Conservation (phyloP, 2,888 invertebrate genomes). For the Drosophila hamatofila region DNA sequence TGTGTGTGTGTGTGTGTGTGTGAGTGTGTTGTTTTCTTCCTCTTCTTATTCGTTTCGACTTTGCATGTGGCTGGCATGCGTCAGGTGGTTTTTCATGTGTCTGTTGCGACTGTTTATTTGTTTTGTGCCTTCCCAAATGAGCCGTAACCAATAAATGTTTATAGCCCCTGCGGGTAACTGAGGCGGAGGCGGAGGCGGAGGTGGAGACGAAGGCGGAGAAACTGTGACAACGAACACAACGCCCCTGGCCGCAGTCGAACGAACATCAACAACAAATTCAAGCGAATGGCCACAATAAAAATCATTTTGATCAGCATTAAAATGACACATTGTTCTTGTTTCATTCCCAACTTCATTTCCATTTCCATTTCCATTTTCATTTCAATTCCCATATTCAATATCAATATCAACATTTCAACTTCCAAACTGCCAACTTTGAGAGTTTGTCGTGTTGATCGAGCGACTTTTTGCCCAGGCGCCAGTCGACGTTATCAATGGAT, state of each 20-base stretch:
- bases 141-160: slow-evolving; percentile 80
- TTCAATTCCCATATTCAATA: slow-evolving; percentile 16
- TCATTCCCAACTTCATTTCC: neutral
- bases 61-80: slow-evolving; percentile 23
- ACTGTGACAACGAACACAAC: slow-evolving; percentile 27
- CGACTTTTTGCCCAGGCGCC: slow-evolving; percentile 49
- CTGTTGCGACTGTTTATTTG: slow-evolving; percentile 41
- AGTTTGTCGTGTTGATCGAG: slow-evolving; percentile 17
- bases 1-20: neutral
- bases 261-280: slow-evolving; percentile 12
- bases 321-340: slow-evolving; percentile 71
- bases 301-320: slow-evolving; percentile 69
- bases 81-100: slow-evolving; percentile 43
- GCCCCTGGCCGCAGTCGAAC: slow-evolving; percentile 33
- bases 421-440: slow-evolving; percentile 1
- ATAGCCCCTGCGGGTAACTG: slow-evolving; percentile 49
- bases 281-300: slow-evolving; percentile 62
- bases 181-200: neutral
- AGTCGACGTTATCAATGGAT: slow-evolving; percentile 59
- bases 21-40: neutral
- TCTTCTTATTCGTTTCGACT: neutral
- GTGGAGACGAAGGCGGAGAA: slow-evolving; percentile 2
- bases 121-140: slow-evolving; percentile 67
- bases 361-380: neutral
- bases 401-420: neutral